phyloP scores from a whole-genome alignment of 2,113 vertebrate genomes.

The Ancistrus triradiatus region DNA sequence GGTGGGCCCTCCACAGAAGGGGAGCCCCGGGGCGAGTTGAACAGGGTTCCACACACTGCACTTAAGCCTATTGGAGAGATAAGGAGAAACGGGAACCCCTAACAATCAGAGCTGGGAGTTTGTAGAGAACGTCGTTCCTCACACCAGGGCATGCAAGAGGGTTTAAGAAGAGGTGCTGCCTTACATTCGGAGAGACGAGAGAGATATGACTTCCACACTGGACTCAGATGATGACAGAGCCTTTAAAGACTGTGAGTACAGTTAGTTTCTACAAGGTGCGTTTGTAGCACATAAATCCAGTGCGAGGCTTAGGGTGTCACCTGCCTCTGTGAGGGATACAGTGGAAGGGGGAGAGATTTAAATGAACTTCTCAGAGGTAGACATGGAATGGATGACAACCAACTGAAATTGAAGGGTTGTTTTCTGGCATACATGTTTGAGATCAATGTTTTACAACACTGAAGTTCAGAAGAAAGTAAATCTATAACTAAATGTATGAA shows the following conservation, averaged over 20 bases:
- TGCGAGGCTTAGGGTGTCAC: background rate
- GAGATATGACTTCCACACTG: slow-evolving; percentile 30
- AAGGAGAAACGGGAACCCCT: slow-evolving; percentile 2
- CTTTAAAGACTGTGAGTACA: slow-evolving; percentile 46
- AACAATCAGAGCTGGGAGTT: slow-evolving; percentile 16
- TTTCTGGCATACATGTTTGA: too few species aligned
- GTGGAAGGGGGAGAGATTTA: too few species aligned
- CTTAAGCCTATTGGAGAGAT: slow-evolving; percentile 21
- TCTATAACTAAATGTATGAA: too few species aligned
- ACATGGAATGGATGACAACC: too few species aligned
- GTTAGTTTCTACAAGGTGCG: background rate
- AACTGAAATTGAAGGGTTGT: too few species aligned
- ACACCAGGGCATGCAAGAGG: slow-evolving; percentile 20
- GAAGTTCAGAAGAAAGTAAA: too few species aligned
- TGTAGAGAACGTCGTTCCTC: background rate
- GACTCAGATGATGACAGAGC: slow-evolving; percentile 44
- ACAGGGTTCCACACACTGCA: slow-evolving; percentile 30
- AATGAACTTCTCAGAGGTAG: too few species aligned
- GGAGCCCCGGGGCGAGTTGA: slow-evolving; percentile 20
- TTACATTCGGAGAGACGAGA: slow-evolving; percentile 4
- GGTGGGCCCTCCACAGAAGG: slow-evolving; percentile 43
- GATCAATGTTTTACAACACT: too few species aligned
- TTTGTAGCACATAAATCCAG: background rate
- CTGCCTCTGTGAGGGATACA: too few species aligned
- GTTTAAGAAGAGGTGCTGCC: slow-evolving; percentile 1